Percentiles rank a stretch among this genome's conserved stretches.
These are phyloP conservation scores for Prunella strophiata DNA, from an alignment of 2,797 vertebrate genomes.

Conservation along the genomic window DNA sequence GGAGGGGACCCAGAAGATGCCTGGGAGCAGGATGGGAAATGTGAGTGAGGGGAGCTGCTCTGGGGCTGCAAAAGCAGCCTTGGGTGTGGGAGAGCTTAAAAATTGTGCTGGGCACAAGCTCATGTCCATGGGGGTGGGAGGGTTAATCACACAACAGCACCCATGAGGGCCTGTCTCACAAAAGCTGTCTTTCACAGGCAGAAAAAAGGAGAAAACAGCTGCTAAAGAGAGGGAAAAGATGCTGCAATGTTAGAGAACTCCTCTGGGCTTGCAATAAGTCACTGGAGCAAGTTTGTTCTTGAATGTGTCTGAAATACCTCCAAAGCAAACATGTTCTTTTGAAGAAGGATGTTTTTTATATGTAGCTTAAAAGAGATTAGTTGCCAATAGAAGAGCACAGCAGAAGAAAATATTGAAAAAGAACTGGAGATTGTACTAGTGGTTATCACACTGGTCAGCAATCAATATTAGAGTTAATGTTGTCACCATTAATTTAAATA, in stretches of 20 bases:
- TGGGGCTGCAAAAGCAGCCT: neutral
- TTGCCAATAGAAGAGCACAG: neutral
- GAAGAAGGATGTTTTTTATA: conserved; percentile 8
- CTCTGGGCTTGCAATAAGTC: conserved; percentile 42
- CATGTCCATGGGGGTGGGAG: neutral
- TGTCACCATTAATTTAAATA: neutral
- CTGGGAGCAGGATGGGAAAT: neutral
- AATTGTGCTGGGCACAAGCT: neutral
- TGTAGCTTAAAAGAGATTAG: neutral
- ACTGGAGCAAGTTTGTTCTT: conserved; percentile 27
- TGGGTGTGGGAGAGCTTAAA: neutral
- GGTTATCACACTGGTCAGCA: neutral
- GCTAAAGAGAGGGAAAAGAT: conserved; percentile 27
- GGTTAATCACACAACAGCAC: neutral
- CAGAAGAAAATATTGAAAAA: neutral
- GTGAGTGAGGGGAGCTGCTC: neutral
- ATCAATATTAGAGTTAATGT: neutral
- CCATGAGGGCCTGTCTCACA: neutral
- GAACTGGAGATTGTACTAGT: neutral
- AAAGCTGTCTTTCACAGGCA: neutral
- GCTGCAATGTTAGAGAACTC: neutral
- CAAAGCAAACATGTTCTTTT: conserved; percentile 16
- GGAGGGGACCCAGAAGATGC: neutral
- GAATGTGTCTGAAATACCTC: conserved; percentile 33
- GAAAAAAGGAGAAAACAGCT: conserved; percentile 4